phyloP scores from a whole-genome alignment of 2,113 vertebrate species.

The Loxodonta africana region DNA sequence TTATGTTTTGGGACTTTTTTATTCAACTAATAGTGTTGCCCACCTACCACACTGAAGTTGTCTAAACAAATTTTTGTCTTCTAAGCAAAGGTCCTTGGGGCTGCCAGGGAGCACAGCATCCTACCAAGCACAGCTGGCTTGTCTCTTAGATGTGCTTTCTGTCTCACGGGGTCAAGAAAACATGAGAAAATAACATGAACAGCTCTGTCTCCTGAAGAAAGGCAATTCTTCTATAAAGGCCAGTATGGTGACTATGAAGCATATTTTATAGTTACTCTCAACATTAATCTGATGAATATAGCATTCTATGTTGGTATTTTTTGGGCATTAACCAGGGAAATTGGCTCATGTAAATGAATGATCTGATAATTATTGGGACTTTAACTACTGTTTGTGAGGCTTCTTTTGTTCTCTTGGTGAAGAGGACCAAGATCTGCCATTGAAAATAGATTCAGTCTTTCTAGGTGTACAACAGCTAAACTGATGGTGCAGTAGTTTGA shows the following conservation, averaged over 20 bases:
- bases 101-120: background rate
- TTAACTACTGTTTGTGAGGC: background rate
- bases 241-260: background rate
- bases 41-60: background rate
- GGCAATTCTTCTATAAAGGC: background rate
- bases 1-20: slow-evolving; percentile 13
- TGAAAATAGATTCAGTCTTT: background rate
- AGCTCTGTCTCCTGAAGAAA: background rate
- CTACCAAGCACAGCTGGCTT: background rate
- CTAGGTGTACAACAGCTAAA: background rate
- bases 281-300: background rate
- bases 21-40: background rate
- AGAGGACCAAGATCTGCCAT: background rate
- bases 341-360: background rate
- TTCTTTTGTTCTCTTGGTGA: background rate
- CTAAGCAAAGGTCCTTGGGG: background rate
- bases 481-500: background rate
- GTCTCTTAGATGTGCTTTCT: background rate
- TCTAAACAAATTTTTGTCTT: background rate
- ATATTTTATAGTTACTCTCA: background rate
- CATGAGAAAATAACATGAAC: background rate
- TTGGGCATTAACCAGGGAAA: background rate
- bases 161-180: background rate
- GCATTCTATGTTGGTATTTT: background rate
- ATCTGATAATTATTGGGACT: background rate